Percentiles rank a stretch among this genome's conserved stretches.
Evolutionary conservation across 2,888 invertebrate species (phyloP).

Genomic region (Drosophila pullipes): DNA sequence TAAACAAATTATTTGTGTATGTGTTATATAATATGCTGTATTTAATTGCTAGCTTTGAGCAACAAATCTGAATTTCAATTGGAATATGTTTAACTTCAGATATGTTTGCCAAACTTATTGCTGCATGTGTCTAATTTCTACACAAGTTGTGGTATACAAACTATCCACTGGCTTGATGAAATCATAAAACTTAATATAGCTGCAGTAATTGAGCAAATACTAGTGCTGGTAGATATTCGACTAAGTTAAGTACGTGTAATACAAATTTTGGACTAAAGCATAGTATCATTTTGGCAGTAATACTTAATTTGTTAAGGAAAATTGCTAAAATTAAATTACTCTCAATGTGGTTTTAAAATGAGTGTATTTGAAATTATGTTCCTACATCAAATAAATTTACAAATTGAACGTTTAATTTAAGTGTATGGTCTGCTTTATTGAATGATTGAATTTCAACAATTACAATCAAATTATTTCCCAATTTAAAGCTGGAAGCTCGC

Average conservation of each 20-base stretch:
- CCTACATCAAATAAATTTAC: background rate
- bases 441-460: background rate
- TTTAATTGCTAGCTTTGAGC: constrained; percentile 26
- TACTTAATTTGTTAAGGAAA: background rate
- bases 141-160: background rate
- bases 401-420: background rate
- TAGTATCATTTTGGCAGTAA: background rate
- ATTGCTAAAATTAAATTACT: background rate
- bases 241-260: background rate
- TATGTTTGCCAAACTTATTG: background rate
- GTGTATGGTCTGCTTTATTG: background rate
- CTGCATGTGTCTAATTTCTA: background rate
- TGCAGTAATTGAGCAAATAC: background rate
- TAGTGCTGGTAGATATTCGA: background rate
- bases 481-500: constrained; percentile 6
- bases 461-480: constrained; percentile 4
- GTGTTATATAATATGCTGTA: constrained; percentile 20
- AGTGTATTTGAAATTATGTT: background rate
- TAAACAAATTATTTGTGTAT: constrained; percentile 62
- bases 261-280: background rate
- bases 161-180: background rate
- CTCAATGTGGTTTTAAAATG: background rate
- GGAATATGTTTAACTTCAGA: background rate
- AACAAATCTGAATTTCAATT: background rate
- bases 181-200: background rate